These are phyloP conservation scores for Noctuana brunneofusca DNA, from an alignment of 2,888 invertebrate species.

Conservation along the genomic window DNA sequence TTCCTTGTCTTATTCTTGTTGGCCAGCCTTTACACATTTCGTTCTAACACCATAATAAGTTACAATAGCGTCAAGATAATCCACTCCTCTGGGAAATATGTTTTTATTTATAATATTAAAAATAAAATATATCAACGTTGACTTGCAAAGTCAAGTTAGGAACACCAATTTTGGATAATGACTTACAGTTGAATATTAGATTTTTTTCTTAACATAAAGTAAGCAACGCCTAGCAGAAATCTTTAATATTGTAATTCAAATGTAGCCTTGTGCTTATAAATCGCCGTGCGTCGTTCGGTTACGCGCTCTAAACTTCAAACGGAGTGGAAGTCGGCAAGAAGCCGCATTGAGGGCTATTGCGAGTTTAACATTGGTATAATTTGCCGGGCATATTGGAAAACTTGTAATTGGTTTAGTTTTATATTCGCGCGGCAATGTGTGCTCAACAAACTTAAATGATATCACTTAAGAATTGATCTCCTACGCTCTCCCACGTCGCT, in stretches of 20 bases:
- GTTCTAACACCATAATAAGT: too few relatives aligned
- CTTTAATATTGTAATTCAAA: constrained; percentile 8
- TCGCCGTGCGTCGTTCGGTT: constrained; percentile 41
- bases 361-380: constrained; percentile 74
- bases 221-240: not conserved
- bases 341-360: constrained; percentile 61
- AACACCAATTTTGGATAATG: too few relatives aligned
- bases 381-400: constrained; percentile 76
- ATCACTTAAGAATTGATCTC: constrained; percentile 58
- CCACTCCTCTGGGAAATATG: too few relatives aligned
- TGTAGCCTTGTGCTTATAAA: constrained; percentile 24
- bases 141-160: too few relatives aligned
- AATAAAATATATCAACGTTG: too few relatives aligned
- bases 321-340: constrained; percentile 58
- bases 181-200: too few relatives aligned
- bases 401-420: constrained; percentile 80
- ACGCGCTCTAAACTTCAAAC: constrained; percentile 58
- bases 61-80: too few relatives aligned
- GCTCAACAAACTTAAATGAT: constrained; percentile 63
- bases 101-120: too few relatives aligned
- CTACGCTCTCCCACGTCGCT: constrained; percentile 31
- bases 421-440: constrained; percentile 67
- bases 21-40: too few relatives aligned
- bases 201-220: not conserved
- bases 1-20: too few relatives aligned